Evolutionary conservation across 1,140 invertebrate genomes (phyloP).

Genomic region (Dendroctonus ponderosae): DNA sequence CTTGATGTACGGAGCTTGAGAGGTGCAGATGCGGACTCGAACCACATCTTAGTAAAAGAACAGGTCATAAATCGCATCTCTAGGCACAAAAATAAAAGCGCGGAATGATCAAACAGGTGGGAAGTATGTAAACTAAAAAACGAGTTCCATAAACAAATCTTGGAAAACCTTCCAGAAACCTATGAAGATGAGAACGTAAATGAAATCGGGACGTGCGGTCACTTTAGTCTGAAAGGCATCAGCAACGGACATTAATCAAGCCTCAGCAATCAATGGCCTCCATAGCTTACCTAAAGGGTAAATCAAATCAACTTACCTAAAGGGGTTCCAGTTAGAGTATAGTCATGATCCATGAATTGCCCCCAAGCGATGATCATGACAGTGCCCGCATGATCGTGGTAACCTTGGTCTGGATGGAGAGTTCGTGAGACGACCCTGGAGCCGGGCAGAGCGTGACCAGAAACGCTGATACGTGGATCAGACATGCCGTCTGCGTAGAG

Average conservation of each 20-base stretch:
- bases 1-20: too few species aligned
- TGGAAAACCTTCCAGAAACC: too few species aligned
- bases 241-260: not conserved
- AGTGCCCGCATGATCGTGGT: slow-evolving; percentile 90
- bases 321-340: slow-evolving; percentile 83
- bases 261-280: not conserved
- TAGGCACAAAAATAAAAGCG: too few species aligned
- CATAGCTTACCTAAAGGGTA: slow-evolving; percentile 1
- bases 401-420: slow-evolving; percentile 88
- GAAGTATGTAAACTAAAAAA: too few species aligned
- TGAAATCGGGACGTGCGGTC: too few species aligned
- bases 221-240: not conserved
- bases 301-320: slow-evolving; percentile 62
- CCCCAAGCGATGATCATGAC: slow-evolving; percentile 93
- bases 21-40: too few species aligned
- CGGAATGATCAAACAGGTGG: too few species aligned
- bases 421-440: slow-evolving; percentile 82
- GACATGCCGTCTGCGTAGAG: slow-evolving; percentile 79
- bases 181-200: too few species aligned
- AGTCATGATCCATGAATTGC: slow-evolving; percentile 93
- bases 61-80: too few species aligned
- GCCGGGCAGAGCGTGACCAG: slow-evolving; percentile 72
- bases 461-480: slow-evolving; percentile 72
- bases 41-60: too few species aligned
- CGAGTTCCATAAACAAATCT: too few species aligned